Evolutionary conservation across 2,888 invertebrate genomes (phyloP), one percentile per base, ranked within the genome.

Genomic region (Campoletis raptor): DNA sequence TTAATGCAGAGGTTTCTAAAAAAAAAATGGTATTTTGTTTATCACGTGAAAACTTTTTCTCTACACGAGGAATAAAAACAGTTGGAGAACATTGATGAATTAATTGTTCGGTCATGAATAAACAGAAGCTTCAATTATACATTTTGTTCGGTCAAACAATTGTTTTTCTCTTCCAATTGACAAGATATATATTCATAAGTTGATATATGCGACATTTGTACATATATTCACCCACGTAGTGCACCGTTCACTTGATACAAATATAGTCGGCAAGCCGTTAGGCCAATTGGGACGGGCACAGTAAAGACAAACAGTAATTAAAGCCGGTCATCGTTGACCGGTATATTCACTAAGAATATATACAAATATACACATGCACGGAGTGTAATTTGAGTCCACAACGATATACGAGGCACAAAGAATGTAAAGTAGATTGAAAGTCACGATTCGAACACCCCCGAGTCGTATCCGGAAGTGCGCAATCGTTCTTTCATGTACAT

Each of bases 301-400:
- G 69, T 83, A 81, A 87, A 83, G 89, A 89, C 90, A 91, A 90
- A 88, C 90, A 89, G 87, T 90, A 92, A 92, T 92, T 91, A 91
- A 88, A 89, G 87, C 86, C 88, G 84, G 88, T 90, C 88, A 88
- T 89, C 88, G 85, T 69, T 85, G 87, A 83, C 87, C 86, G 81
- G 81, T 80, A 87, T 86, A 70, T 86, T 88, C 85, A 79, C 83
- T 61, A 81, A 36, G 78, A 81, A 85, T 82, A 54, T 12, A 79
- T 24, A 79, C 10, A 54, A 2, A 57, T 12, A n/a, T 8, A 24
- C 24, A 54, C n/a, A 12, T 2, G 7, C 24, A 57, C 9, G 10
- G 15, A 61, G 4, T 30, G 57, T 61, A 61, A 37, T 30, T n/a
- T 30, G 45, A 72, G 72, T 37, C 36, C 40, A 67, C 67, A 57